These are phyloP conservation scores for Myopa testacea DNA, from an alignment of 2,888 invertebrate genomes.

Conservation along the genomic window DNA sequence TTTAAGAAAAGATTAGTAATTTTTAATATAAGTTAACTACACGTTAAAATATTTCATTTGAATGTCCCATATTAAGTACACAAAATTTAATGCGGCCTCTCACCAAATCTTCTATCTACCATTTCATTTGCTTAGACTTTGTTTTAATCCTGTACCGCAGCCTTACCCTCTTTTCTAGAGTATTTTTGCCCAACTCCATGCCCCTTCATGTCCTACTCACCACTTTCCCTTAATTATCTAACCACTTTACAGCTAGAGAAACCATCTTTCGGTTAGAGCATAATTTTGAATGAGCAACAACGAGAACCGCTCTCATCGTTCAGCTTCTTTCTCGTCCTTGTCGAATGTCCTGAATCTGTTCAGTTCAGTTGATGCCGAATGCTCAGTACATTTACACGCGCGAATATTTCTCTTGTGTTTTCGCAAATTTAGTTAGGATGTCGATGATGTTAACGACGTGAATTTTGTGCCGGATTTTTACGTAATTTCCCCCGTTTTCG, in stretches of 20 bases:
- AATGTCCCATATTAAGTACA: no score
- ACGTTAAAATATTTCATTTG: no score
- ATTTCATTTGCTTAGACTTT: no score
- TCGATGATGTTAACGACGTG: neutral
- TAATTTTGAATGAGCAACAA: neutral
- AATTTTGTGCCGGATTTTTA: neutral
- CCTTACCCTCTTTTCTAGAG: no score
- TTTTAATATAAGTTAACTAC: no score
- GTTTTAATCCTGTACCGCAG: no score
- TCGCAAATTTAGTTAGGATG: no score
- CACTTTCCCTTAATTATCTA: neutral
- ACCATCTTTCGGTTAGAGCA: neutral
- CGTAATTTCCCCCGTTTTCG: neutral
- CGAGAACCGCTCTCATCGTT: neutral
- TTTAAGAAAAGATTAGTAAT: no score
- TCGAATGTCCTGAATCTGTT: neutral
- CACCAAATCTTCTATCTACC: no score
- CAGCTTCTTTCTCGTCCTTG: constrained; percentile 13
- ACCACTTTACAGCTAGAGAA: constrained; percentile 13
- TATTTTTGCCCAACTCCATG: no score
- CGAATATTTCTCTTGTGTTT: neutral
- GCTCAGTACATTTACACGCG: constrained; percentile 23
- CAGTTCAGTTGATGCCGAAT: constrained; percentile 29
- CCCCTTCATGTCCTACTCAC: no score
- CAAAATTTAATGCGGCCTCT: no score